Evolutionary conservation across 2,113 vertebrate genomes (phyloP).

Genomic region (Xiphophorus maculatus): DNA sequence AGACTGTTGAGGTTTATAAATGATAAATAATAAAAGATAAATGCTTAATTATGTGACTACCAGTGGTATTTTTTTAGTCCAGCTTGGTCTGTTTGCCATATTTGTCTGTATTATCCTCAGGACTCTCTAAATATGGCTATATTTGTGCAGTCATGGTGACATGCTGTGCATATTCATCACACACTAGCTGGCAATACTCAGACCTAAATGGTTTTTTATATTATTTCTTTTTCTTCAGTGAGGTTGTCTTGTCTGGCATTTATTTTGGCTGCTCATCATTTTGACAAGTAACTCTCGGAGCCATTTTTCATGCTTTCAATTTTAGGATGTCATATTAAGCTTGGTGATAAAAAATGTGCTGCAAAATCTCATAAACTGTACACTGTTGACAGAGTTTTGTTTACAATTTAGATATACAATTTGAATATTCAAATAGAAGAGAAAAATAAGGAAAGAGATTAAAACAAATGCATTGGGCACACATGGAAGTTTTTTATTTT

Average conservation of each 20-base stretch:
- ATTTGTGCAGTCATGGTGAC: constrained; percentile 3
- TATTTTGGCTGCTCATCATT: constrained; percentile 25
- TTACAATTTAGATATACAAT: neutral
- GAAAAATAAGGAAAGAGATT: too few relatives aligned
- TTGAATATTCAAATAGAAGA: neutral
- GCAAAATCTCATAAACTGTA: neutral
- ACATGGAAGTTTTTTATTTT: too few relatives aligned
- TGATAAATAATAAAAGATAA: neutral
- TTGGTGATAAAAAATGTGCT: constrained; percentile 16
- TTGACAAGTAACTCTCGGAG: constrained; percentile 15
- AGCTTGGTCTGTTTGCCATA: constrained; percentile 11
- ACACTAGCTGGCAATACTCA: constrained; percentile 12
- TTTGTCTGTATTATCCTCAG: neutral
- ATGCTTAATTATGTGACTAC: neutral
- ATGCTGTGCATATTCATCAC: constrained; percentile 36
- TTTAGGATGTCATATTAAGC: constrained; percentile 15
- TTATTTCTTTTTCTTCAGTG: neutral
- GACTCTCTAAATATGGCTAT: constrained; percentile 23
- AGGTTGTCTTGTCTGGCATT: constrained; percentile 6
- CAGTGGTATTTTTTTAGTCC: neutral
- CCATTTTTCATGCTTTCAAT: constrained; percentile 3
- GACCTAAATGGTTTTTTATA: neutral
- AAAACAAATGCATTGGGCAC: too few relatives aligned
- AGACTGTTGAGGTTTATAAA: neutral
- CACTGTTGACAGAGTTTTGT: neutral